Base-by-base conservation (phyloP, 2,888 invertebrate genomes). In the Terebella lapidaria region DNA sequence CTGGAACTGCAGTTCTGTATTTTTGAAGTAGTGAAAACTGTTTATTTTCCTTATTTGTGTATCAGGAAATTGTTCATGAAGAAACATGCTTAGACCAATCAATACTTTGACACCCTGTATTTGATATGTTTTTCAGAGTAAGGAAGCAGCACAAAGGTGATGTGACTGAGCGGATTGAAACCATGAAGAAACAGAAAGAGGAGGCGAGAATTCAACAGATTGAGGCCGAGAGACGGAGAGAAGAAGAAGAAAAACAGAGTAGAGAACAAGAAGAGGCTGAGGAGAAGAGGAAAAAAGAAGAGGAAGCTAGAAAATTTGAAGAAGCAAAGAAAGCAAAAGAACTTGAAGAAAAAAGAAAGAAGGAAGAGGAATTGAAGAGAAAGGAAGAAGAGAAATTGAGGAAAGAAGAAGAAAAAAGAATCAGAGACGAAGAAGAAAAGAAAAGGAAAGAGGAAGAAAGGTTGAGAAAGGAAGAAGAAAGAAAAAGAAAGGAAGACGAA, bases 311-410 rank as follows among this genome's bases (percentile, higher is more conserved):
- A 35, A 61, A 67, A 57, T 68, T 67, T 57, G 61, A 68, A 57
- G 63, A 67, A 52, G 63, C 66, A 51, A 57, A 62, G 24, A 54
- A 58, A 5, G 56, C 61, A 28, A 66, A 63, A 35, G 62, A 67
- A 57, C 68, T 67, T 57, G 61, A 68, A 57, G 63, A 67, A 52
- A 63, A 62, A 57, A 59, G 63, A 45, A 58, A 58, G 29, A 63
- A 68, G 29, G 4, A 28, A 26, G 22, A 25, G 30, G 30, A 58
- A 54, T 18, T 56, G 26, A n/a, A 42, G 26, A 54, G 53, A 56
- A 10, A 28, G 45, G 22, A 25, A 25, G 30, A 58, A 54, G 29
- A 58, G 26, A n/a, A 42, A 58, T 4, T 42, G 51, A 29, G 29
- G 52, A 42, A 35, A 25, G 49, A 61, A n/a, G 54, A 53, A 58